phyloP scores from a whole-genome alignment of 92 coral and sea anemone species.

The Heliopora coerulea region DNA sequence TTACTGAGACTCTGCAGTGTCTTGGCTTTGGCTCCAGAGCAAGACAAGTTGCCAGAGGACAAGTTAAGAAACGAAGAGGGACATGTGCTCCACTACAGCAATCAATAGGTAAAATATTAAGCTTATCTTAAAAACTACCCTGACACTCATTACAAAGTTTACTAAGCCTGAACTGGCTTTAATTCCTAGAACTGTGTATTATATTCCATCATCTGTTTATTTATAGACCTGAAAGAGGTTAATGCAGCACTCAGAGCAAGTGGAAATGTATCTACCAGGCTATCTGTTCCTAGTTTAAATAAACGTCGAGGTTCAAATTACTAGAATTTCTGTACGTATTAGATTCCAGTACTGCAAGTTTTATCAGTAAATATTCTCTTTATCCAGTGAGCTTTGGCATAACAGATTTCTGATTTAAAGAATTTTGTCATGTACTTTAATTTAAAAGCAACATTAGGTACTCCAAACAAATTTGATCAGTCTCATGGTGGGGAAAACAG shows the following conservation, averaged over 20 bases:
- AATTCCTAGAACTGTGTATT: too few relatives aligned
- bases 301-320: conserved; percentile 33
- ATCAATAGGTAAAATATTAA: conserved; percentile 37
- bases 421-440: too few relatives aligned
- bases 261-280: conserved; percentile 20
- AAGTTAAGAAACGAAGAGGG: conserved; percentile 90
- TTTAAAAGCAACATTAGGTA: too few relatives aligned
- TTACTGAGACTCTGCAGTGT: conserved; percentile 97
- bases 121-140: too few relatives aligned
- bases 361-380: background rate
- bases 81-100: conserved; percentile 14
- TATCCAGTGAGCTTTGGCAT: background rate
- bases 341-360: background rate
- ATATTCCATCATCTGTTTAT: too few relatives aligned
- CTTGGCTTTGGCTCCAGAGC: conserved; percentile 99
- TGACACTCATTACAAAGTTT: too few relatives aligned
- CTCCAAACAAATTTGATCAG: too few relatives aligned
- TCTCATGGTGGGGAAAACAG: background rate
- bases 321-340: background rate
- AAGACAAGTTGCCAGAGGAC: conserved; percentile 97
- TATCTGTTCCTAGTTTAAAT: conserved; percentile 5
- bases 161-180: too few relatives aligned
- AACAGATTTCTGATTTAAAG: too few relatives aligned
- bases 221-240: conserved; percentile 30
- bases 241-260: conserved; percentile 29